These are phyloP conservation scores for Ara ararauna DNA, from an alignment of 2,797 vertebrate genomes.

Conservation along the genomic window DNA sequence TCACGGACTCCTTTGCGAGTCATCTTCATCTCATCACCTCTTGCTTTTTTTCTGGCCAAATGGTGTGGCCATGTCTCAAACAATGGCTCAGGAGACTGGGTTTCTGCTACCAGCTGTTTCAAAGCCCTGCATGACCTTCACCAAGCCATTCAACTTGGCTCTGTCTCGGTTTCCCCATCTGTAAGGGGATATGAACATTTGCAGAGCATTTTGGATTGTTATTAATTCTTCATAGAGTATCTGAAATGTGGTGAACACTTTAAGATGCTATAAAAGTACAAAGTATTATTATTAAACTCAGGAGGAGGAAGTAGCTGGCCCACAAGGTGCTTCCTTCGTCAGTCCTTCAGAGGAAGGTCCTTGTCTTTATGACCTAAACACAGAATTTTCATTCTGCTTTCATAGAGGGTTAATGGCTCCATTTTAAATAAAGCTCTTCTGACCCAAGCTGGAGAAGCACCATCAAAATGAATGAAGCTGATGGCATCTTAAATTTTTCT, in stretches of 20 bases:
- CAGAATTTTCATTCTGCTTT: conserved; percentile 4
- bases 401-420: background rate
- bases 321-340: background rate
- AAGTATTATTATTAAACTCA: conserved; percentile 53
- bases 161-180: conserved; percentile 56
- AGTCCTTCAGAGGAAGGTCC: conserved; percentile 1
- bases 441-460: background rate
- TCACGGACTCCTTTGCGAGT: background rate
- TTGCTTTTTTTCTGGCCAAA: conserved; percentile 27
- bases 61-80: background rate
- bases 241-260: conserved; percentile 49
- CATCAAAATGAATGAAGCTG: conserved; percentile 16
- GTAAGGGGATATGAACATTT: conserved; percentile 20
- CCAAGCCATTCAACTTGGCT: conserved; percentile 53
- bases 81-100: background rate
- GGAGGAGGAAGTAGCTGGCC: conserved; percentile 11
- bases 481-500: conserved; percentile 46
- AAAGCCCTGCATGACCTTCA: conserved; percentile 5
- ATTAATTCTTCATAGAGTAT: conserved; percentile 41
- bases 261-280: conserved; percentile 56
- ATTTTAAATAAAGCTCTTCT: conserved; percentile 30
- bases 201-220: conserved; percentile 34
- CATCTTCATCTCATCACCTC: background rate
- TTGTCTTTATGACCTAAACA: conserved; percentile 37
- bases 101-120: conserved; percentile 34